Evolutionary conservation across 2,888 invertebrate genomes (phyloP), one percentile per base, ranked within the genome.

Genomic region (Plebejus melissa): DNA sequence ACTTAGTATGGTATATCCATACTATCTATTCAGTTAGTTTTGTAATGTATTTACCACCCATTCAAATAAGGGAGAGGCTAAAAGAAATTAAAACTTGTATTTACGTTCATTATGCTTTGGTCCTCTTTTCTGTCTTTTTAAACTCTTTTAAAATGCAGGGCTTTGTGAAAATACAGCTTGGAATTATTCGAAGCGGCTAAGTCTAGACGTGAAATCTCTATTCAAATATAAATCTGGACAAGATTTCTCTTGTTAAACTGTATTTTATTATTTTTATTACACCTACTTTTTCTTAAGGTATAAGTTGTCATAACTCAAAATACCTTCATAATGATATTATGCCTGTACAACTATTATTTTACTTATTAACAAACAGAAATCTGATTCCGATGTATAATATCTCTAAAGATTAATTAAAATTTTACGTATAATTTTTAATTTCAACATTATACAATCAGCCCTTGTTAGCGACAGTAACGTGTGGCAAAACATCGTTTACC

Each of bases 191-290:
- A 6, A 38, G 41, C 41, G 41, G 38, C 22, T 46, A 46, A 41
- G n/a, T 46, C 46, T 70, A 70, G n/a, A 70, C 70, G 7, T n/a
- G 46, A 70, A 70, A 70, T 70, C 38, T 70, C 41, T 46, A 28
- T 70, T 70, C 65, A 65, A 65, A 32, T 65, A 65, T 65, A 32
- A 65, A 65, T 65, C 32, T 32, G 32, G 65, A 32, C 65, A 32
- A 65, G 11, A 65, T 65, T 32, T 65, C 32, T 32, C 32, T 65
- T 65, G 65, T 65, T 32, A 32, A 32, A 65, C 32, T 65, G 65
- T 32, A 32, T 32, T 65, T 65, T 32, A 65, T 13, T 32, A 13
- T 13, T 65, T 65, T 65, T 65, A 32, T 65, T 65, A 65, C 4
- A 60, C 60, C 3, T 2, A 9, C 13, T 32, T 65, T 32, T 41